Conservation (phyloP, 2,113 vertebrate species). For the Sinocyclocheilus grahami region DNA sequence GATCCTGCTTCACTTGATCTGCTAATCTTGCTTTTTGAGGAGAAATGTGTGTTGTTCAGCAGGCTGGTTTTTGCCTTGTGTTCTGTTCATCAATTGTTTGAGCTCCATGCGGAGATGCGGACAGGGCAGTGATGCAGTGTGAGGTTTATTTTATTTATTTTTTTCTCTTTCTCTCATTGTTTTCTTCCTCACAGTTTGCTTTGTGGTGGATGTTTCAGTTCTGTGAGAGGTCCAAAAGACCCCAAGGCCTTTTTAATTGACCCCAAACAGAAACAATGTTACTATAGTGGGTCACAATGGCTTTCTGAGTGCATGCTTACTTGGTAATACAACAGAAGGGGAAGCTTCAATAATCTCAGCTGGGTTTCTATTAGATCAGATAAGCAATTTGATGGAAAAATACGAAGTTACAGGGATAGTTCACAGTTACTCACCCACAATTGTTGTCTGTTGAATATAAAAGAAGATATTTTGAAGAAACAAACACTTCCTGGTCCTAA, state of each 20-base stretch:
- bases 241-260: background rate
- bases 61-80: background rate
- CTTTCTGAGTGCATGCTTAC: background rate
- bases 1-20: slow-evolving; percentile 10
- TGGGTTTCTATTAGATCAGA: background rate
- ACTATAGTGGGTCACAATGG: background rate
- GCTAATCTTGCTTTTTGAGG: slow-evolving; percentile 5
- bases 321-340: background rate
- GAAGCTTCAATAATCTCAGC: background rate
- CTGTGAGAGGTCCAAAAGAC: background rate
- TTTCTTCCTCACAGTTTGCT: slow-evolving; percentile 7
- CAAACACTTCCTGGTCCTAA: no score
- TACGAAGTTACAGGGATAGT: background rate
- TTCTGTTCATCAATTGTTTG: slow-evolving; percentile 31
- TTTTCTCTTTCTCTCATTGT: background rate
- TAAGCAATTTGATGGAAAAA: background rate
- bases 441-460: no score
- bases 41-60: slow-evolving; percentile 32
- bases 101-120: slow-evolving; percentile 2
- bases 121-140: background rate
- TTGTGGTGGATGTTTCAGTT: background rate
- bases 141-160: background rate
- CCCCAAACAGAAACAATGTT: background rate
- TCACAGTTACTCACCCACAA: no score
- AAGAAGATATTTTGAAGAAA: no score